A percentile compares a stretch with the other conserved stretches of the same genome.
Evolutionary conservation across 2,888 invertebrate genomes (phyloP).

Genomic region (Hypercompe scribonia): DNA sequence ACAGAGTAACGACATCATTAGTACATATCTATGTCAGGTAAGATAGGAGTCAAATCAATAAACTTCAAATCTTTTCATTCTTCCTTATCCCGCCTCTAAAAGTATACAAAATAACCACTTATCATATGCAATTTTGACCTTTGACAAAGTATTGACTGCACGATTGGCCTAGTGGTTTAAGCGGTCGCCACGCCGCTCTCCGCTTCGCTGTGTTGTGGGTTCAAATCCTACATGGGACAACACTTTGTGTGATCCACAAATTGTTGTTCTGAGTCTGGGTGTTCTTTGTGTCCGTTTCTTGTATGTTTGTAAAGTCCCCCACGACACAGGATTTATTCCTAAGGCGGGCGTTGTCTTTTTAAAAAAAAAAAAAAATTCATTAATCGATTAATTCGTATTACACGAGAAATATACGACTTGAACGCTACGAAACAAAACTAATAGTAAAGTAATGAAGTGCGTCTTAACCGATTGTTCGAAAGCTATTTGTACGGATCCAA

Average conservation of each 20-base stretch:
- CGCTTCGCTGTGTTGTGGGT: no score
- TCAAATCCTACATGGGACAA: no score
- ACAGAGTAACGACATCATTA: not conserved
- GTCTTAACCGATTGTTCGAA: conserved; percentile 1
- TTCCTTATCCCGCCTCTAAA: not conserved
- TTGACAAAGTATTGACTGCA: not conserved
- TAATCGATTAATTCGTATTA: not conserved
- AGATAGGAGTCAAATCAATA: not conserved
- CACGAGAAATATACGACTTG: not conserved
- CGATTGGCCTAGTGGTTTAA: no score
- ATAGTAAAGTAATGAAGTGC: not conserved
- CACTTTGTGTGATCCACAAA: no score
- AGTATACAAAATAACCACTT: not conserved
- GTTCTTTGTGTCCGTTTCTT: no score
- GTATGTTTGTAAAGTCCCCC: no score
- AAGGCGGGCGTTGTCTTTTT: no score
- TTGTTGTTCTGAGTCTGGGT: no score
- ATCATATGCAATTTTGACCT: not conserved
- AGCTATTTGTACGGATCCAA: conserved; percentile 27
- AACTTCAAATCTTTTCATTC: not conserved
- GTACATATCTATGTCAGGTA: not conserved
- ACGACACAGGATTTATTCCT: no score
- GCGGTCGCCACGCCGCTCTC: no score
- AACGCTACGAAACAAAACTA: not conserved
- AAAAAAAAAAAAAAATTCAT: no score